Percentiles rank a stretch among this genome's conserved stretches.
These are phyloP conservation scores for Theodoxus fluviatilis DNA, from an alignment of 2,888 invertebrate genomes.

Conservation along the genomic window DNA sequence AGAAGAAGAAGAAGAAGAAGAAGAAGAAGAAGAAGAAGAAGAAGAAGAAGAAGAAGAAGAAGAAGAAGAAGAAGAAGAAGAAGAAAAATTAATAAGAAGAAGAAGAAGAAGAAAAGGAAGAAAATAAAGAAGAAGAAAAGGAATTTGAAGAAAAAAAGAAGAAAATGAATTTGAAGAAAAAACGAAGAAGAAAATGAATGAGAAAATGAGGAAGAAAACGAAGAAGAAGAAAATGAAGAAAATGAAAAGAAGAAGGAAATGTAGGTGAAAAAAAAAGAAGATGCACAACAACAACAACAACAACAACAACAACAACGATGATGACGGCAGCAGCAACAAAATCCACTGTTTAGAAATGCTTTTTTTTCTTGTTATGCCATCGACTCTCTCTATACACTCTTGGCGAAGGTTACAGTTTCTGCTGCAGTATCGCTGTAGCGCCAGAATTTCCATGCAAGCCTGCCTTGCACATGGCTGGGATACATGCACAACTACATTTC, in stretches of 20 bases:
- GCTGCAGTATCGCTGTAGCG: too few species aligned
- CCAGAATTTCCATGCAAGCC: too few species aligned
- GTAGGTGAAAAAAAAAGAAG: background rate
- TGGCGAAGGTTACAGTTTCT: too few species aligned
- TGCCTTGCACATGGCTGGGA: too few species aligned
- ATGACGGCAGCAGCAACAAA: too few species aligned
- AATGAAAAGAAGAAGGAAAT: background rate
- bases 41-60: slow-evolving; percentile 8
- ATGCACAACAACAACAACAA: too few species aligned
- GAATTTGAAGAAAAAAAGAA: background rate
- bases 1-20: background rate
- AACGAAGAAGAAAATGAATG: too few species aligned
- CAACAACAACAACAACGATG: background rate
- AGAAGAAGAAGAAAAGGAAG: background rate
- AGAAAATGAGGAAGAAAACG: slow-evolving; percentile 3
- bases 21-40: background rate
- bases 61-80: background rate
- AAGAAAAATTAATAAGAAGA: slow-evolving; percentile 9
- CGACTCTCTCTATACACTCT: too few species aligned
- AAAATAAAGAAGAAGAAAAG: slow-evolving; percentile 12
- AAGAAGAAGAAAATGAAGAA: background rate
- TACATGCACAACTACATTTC: too few species aligned
- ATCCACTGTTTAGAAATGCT: too few species aligned
- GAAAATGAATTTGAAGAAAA: too few species aligned
- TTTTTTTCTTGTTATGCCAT: too few species aligned